These are phyloP conservation scores for Semaprochilodus insignis DNA, from an alignment of 2,797 vertebrate genomes.

Conservation along the genomic window DNA sequence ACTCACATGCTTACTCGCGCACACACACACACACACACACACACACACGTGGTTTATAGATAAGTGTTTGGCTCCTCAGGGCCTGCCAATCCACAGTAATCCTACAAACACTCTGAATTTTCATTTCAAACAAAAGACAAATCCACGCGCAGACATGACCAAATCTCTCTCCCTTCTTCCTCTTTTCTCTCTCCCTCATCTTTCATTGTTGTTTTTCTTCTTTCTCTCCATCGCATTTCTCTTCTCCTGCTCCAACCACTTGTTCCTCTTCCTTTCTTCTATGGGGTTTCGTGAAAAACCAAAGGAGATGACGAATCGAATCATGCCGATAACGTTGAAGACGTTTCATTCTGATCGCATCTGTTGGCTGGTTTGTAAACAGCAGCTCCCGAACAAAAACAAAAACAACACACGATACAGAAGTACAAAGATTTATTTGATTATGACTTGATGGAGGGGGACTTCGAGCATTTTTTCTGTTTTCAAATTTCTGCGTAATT, in stretches of 20 bases:
- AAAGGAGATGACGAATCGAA: constrained; percentile 48
- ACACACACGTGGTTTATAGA: constrained; percentile 61
- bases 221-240: constrained; percentile 41
- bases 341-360: not conserved
- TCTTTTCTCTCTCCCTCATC: constrained; percentile 24
- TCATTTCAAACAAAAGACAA: constrained; percentile 84
- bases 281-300: constrained; percentile 65
- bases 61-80: constrained; percentile 74
- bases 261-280: constrained; percentile 62
- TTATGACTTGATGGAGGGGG: no score
- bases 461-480: no score
- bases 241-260: constrained; percentile 71
- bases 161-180: constrained; percentile 66
- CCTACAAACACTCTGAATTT: constrained; percentile 83
- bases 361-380: not conserved
- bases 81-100: constrained; percentile 83
- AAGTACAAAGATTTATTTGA: no score
- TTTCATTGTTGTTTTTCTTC: constrained; percentile 51
- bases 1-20: not conserved
- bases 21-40: constrained; percentile 46
- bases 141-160: constrained; percentile 74
- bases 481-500: no score
- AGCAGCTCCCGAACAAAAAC: not conserved
- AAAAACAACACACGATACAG: not conserved
- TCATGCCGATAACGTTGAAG: constrained; percentile 57